phyloP scores from a whole-genome alignment of 2,113 vertebrate genomes.

The Sialia sialis region DNA sequence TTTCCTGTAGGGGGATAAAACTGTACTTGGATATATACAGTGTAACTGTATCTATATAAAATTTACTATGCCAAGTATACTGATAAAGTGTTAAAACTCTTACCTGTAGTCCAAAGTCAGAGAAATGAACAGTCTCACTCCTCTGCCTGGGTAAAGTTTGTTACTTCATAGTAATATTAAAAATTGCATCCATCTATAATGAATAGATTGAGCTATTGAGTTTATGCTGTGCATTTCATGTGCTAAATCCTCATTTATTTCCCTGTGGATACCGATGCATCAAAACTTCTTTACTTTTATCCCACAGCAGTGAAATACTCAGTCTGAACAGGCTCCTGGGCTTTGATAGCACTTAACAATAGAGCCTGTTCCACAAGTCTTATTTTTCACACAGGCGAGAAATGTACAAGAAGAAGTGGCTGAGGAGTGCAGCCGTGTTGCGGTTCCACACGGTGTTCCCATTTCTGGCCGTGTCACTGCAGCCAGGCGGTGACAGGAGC shows the following conservation, averaged over 20 bases:
- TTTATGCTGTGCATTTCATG: not conserved
- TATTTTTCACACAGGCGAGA: not conserved
- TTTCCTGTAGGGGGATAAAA: not conserved
- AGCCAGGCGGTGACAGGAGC: too few relatives aligned
- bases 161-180: not conserved
- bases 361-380: not conserved
- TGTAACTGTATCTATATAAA: not conserved
- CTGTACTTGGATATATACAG: not conserved
- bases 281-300: not conserved
- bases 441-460: fast-evolving
- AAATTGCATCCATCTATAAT: not conserved
- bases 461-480: fast-evolving
- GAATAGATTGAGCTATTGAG: not conserved
- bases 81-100: not conserved
- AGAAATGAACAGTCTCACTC: not conserved
- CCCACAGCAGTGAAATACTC: not conserved
- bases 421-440: fast-evolving
- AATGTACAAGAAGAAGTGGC: fast-evolving
- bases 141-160: not conserved
- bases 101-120: not conserved
- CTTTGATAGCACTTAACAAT: not conserved
- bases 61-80: not conserved
- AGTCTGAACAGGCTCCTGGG: not conserved
- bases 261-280: not conserved
- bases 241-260: not conserved